phyloP scores from a whole-genome alignment of 2,113 vertebrate genomes.

The Thamnaconus septentrionalis region DNA sequence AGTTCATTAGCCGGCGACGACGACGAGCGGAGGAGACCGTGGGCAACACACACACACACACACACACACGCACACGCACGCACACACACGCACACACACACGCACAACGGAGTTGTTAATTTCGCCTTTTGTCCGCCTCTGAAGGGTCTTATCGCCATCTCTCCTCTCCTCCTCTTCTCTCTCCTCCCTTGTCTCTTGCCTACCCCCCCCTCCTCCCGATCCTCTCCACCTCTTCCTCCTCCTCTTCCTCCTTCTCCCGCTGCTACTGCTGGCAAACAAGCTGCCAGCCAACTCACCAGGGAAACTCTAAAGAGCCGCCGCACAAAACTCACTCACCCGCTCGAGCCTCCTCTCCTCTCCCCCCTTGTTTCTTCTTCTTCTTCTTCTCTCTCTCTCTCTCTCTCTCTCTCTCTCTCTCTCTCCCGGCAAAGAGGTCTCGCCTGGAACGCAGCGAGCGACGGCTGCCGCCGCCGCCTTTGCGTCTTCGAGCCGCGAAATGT shows the following conservation, averaged over 20 bases:
- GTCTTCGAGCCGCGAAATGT: slow-evolving; percentile 50
- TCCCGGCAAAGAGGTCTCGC: neutral
- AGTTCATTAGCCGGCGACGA: slow-evolving; percentile 68
- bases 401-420: neutral
- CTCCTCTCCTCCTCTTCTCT: slow-evolving; percentile 20
- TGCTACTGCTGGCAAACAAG: slow-evolving; percentile 55
- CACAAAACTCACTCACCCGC: slow-evolving; percentile 53
- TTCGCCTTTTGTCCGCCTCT: slow-evolving; percentile 61
- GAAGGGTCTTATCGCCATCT: slow-evolving; percentile 56
- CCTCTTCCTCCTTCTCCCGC: slow-evolving; percentile 43
- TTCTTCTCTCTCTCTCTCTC: slow-evolving; percentile 13
- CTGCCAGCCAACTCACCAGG: slow-evolving; percentile 58
- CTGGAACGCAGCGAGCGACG: too few species aligned
- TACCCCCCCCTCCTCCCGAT: too few species aligned
- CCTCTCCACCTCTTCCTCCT: slow-evolving; percentile 41
- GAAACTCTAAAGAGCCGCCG: slow-evolving; percentile 56
- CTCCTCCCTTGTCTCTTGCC: too few species aligned
- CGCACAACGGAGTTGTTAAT: slow-evolving; percentile 46
- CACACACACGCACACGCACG: too few species aligned
- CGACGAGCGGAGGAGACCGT: slow-evolving; percentile 67
- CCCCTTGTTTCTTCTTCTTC: slow-evolving; percentile 10
- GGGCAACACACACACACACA: slow-evolving; percentile 2
- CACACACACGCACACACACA: too few species aligned
- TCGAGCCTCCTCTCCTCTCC: slow-evolving; percentile 43
- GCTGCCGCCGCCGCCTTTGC: slow-evolving; percentile 1